Percentiles rank a stretch among this genome's conserved stretches.
Evolutionary conservation across 2,797 vertebrate genomes (phyloP).

Genomic region (Pitangus sulphuratus): DNA sequence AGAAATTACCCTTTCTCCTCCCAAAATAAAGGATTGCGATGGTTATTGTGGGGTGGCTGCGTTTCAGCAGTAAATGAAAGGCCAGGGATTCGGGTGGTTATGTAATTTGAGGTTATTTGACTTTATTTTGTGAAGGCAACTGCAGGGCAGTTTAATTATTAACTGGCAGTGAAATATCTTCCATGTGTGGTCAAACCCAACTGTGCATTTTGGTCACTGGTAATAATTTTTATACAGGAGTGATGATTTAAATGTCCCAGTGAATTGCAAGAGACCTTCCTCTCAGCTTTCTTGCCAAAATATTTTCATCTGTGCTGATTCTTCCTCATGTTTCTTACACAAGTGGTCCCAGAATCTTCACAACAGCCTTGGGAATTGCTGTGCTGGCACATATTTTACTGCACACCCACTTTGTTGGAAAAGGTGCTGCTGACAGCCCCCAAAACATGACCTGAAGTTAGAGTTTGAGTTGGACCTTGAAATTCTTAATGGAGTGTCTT

Average conservation of each 20-base stretch:
- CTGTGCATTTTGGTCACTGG: neutral
- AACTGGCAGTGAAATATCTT: neutral
- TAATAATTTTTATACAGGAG: neutral
- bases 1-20: neutral
- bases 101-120: neutral
- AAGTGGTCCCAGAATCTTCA: neutral
- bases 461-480: neutral
- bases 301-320: neutral
- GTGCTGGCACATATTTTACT: neutral
- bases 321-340: neutral
- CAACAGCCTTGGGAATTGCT: neutral
- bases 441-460: neutral
- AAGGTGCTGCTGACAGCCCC: neutral
- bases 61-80: neutral
- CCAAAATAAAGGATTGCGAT: neutral
- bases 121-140: neutral
- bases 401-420: neutral
- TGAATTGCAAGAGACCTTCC: neutral
- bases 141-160: neutral
- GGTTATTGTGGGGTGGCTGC: neutral
- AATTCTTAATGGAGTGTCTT: neutral
- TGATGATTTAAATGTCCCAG: neutral
- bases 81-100: neutral
- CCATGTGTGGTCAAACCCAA: fast-evolving
- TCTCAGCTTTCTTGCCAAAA: neutral